phyloP scores from a whole-genome alignment of 2,888 invertebrate genomes.

The Eutolmus rufibarbis region DNA sequence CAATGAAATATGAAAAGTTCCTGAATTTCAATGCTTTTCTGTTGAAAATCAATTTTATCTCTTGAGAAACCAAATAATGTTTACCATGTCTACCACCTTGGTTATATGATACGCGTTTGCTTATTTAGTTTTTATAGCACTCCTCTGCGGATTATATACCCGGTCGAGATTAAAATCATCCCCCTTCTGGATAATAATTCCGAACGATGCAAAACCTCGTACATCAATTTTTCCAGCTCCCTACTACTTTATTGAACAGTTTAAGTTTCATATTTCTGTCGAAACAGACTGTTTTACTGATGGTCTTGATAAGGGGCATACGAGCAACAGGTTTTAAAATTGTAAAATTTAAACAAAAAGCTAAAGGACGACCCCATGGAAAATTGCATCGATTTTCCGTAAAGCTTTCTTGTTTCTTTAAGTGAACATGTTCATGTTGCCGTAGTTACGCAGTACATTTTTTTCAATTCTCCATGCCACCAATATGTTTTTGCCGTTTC shows the following conservation, averaged over 20 bases:
- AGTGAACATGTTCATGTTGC: neutral
- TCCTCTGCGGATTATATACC: neutral
- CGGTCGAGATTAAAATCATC: neutral
- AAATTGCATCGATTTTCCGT: neutral
- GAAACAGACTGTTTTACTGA: neutral
- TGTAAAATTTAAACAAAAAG: neutral
- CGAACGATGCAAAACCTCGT: neutral
- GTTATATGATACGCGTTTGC: constrained; percentile 3
- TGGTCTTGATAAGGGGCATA: neutral
- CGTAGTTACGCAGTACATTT: neutral
- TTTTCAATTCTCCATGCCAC: neutral
- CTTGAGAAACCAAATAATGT: constrained; percentile 22
- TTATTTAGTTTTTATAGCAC: neutral
- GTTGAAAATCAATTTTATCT: constrained; percentile 35
- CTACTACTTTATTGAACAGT: neutral
- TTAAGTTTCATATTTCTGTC: neutral
- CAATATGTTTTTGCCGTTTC: neutral
- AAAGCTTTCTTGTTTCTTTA: neutral
- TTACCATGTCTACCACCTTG: neutral
- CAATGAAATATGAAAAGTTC: constrained; percentile 24
- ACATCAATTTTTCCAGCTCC: neutral
- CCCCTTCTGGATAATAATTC: neutral
- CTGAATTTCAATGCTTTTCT: constrained; percentile 25
- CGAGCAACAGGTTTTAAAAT: neutral
- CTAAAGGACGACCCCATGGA: neutral